Conservation (phyloP, 2,113 vertebrate species). For the Artemisiospiza belli region DNA sequence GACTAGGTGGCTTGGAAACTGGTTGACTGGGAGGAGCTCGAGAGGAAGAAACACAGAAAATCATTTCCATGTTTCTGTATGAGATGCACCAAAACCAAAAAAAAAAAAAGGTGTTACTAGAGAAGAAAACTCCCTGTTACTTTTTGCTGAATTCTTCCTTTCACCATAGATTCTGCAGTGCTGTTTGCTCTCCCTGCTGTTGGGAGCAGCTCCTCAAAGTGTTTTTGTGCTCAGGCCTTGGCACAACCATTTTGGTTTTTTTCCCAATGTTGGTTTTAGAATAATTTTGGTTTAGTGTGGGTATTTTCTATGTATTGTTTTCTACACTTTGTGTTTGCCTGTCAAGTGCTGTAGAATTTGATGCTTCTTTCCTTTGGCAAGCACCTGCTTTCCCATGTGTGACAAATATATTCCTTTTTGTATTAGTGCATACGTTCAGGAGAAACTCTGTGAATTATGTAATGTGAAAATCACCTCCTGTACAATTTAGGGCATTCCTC, state of each 20-base stretch:
- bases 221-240: not conserved
- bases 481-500: not conserved
- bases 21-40: not conserved
- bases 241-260: not conserved
- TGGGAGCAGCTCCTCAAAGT: not conserved
- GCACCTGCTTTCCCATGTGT: not conserved
- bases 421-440: accelerated
- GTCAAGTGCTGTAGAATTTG: not conserved
- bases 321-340: not conserved
- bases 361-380: not conserved
- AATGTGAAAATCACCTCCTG: not conserved
- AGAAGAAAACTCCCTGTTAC: accelerated
- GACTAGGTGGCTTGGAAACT: not conserved
- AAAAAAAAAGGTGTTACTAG: not conserved
- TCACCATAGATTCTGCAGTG: not conserved
- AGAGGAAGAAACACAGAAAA: not conserved
- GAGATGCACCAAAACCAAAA: not conserved
- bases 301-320: not conserved
- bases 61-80: not conserved
- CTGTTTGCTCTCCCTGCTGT: not conserved
- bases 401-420: not conserved
- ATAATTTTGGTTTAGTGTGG: not conserved
- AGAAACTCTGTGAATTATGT: not conserved
- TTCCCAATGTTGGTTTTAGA: not conserved
- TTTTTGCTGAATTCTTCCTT: not conserved